These are phyloP conservation scores for Chelonus insularis DNA, from an alignment of 1,140 invertebrate species.

Conservation along the genomic window DNA sequence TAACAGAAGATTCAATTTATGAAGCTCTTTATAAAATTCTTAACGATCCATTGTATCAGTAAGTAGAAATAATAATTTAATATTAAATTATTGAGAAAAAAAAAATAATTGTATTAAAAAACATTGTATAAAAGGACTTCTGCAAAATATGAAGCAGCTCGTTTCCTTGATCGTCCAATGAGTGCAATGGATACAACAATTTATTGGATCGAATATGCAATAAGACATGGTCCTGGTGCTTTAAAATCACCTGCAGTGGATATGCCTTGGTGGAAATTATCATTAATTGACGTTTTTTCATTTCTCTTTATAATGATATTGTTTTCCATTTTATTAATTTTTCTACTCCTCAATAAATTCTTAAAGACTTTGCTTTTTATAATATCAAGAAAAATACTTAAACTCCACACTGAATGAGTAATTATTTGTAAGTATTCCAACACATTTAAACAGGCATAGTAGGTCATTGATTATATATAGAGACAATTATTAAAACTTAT, in stretches of 20 bases:
- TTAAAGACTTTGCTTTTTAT: too few relatives aligned
- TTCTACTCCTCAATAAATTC: too few relatives aligned
- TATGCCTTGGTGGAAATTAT: conserved; percentile 52
- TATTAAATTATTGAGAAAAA: conserved; percentile 18
- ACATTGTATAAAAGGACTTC: too few relatives aligned
- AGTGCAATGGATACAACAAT: conserved; percentile 48
- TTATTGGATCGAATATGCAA: conserved; percentile 59
- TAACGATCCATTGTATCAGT: conserved; percentile 43
- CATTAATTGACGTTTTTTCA: conserved; percentile 49
- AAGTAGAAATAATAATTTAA: too few relatives aligned
- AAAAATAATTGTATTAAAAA: too few relatives aligned
- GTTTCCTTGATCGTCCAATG: conserved; percentile 53
- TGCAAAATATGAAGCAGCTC: conserved; percentile 42
- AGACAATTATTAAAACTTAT: too few relatives aligned
- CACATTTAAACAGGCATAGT: too few relatives aligned
- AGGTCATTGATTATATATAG: too few relatives aligned
- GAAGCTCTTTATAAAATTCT: conserved; percentile 43
- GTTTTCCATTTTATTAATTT: too few relatives aligned
- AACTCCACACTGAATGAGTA: too few relatives aligned
- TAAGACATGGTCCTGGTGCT: conserved; percentile 50
- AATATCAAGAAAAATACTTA: too few relatives aligned
- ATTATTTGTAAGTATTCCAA: too few relatives aligned
- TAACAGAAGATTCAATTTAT: conserved; percentile 44
- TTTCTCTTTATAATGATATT: conserved; percentile 24
- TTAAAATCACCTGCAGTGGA: conserved; percentile 45